Evolutionary conservation across 2,797 vertebrate species (phyloP).

Genomic region (Euthynnus affinis): DNA sequence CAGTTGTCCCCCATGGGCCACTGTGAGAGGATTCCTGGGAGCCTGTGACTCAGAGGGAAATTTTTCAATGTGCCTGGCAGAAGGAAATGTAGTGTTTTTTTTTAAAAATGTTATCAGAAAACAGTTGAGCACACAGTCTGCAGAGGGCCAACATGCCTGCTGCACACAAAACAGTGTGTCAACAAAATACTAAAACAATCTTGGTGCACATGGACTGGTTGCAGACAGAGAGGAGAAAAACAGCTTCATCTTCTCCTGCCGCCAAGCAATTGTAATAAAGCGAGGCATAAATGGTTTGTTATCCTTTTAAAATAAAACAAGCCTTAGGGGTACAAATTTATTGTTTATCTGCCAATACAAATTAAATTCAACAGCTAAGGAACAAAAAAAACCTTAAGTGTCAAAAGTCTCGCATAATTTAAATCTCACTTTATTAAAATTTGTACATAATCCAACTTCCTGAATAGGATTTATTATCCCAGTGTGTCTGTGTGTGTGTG

Average conservation of each 20-base stretch:
- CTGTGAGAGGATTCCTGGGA: constrained; percentile 10
- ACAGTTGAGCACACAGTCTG: constrained; percentile 30
- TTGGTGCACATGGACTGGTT: neutral
- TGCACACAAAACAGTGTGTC: constrained; percentile 23
- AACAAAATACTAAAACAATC: constrained; percentile 17
- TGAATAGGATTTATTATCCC: neutral
- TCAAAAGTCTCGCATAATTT: neutral
- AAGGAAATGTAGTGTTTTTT: constrained; percentile 2
- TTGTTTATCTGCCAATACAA: neutral
- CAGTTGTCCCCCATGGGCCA: constrained; percentile 23
- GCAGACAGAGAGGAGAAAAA: neutral
- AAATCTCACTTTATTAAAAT: neutral
- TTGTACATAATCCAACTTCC: neutral
- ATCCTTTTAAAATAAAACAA: neutral
- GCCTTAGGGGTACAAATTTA: neutral
- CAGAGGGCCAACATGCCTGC: constrained; percentile 7
- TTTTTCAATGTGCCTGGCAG: constrained; percentile 1
- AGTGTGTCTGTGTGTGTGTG: neutral
- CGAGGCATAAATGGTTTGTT: neutral
- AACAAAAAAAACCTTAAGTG: neutral
- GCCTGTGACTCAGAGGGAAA: constrained; percentile 14
- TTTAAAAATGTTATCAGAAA: constrained; percentile 21
- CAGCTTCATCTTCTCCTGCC: neutral
- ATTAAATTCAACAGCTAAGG: neutral
- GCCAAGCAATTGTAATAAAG: neutral